Conservation (phyloP, 2,797 vertebrate genomes). For the Neosalanx taihuensis region DNA sequence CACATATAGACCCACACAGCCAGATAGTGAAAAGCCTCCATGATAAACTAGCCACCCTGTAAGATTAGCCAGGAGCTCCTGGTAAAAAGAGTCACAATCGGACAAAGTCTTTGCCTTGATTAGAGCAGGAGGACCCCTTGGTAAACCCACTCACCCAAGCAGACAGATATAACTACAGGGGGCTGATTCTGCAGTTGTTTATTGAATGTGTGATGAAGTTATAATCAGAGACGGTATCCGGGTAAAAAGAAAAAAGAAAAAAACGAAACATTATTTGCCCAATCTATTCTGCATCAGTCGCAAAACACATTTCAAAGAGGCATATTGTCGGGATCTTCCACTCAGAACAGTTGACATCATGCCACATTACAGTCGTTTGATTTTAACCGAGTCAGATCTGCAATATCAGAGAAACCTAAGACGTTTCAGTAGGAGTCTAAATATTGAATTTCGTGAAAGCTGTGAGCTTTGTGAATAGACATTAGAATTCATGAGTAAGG, state of each 20-base stretch:
- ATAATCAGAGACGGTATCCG: slow-evolving; percentile 65
- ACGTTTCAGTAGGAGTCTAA: slow-evolving; percentile 27
- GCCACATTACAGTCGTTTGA: background rate
- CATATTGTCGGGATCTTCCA: too few species aligned
- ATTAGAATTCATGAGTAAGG: slow-evolving; percentile 42
- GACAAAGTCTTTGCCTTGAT: slow-evolving; percentile 63
- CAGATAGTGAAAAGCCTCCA: slow-evolving; percentile 32
- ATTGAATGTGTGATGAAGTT: slow-evolving; percentile 33
- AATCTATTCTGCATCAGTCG: background rate
- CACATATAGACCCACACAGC: slow-evolving; percentile 7
- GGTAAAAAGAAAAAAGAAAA: slow-evolving; percentile 25
- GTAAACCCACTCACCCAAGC: slow-evolving; percentile 20
- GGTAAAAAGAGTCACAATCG: slow-evolving; percentile 59
- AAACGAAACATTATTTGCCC: slow-evolving; percentile 16
- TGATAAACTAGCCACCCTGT: slow-evolving; percentile 43
- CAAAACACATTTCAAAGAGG: too few species aligned
- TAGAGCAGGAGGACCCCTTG: slow-evolving; percentile 51
- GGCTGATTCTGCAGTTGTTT: slow-evolving; percentile 72
- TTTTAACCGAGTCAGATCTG: slow-evolving; percentile 16
- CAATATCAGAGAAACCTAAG: slow-evolving; percentile 23
- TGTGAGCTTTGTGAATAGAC: slow-evolving; percentile 15
- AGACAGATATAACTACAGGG: slow-evolving; percentile 62
- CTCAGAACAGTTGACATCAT: too few species aligned
- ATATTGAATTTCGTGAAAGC: slow-evolving; percentile 26
- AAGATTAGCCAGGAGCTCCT: slow-evolving; percentile 70